Conservation (phyloP, 2,113 vertebrate genomes). For the Mandrillus leucophaeus region DNA sequence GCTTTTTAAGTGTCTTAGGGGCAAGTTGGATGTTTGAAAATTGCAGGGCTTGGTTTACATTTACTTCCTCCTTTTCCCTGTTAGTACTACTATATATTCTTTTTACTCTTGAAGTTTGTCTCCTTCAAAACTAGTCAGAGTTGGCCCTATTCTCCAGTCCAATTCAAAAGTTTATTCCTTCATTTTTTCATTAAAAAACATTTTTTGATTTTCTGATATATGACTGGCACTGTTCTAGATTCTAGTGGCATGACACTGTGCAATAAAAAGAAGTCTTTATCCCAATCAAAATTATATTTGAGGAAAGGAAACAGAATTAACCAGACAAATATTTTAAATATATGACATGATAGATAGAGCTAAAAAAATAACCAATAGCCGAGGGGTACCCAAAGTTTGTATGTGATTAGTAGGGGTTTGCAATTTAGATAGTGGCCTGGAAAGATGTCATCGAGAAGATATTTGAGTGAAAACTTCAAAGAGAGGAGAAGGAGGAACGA, state of each 20-base stretch:
- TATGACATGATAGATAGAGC: neutral
- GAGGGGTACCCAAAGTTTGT: neutral
- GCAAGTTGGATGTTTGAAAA: neutral
- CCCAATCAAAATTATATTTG: neutral
- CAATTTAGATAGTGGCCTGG: neutral
- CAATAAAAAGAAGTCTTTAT: neutral
- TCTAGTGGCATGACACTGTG: neutral
- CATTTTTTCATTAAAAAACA: neutral
- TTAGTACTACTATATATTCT: neutral
- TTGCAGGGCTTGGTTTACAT: neutral
- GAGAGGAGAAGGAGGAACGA: too few species aligned
- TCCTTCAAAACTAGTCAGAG: neutral
- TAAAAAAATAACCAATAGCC: neutral
- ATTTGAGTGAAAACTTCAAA: neutral
- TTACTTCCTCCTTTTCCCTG: neutral
- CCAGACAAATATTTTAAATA: neutral
- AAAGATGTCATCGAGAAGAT: neutral
- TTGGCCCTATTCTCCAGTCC: neutral
- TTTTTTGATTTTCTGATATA: neutral
- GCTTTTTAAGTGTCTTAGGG: neutral
- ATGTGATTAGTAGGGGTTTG: neutral
- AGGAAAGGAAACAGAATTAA: neutral
- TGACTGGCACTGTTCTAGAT: neutral
- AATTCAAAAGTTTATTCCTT: neutral
- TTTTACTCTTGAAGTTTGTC: neutral